A percentile compares a stretch with the other conserved stretches of the same genome.
These are phyloP conservation scores for Ornithoptera priamus DNA, from an alignment of 2,888 invertebrate species.

Conservation along the genomic window DNA sequence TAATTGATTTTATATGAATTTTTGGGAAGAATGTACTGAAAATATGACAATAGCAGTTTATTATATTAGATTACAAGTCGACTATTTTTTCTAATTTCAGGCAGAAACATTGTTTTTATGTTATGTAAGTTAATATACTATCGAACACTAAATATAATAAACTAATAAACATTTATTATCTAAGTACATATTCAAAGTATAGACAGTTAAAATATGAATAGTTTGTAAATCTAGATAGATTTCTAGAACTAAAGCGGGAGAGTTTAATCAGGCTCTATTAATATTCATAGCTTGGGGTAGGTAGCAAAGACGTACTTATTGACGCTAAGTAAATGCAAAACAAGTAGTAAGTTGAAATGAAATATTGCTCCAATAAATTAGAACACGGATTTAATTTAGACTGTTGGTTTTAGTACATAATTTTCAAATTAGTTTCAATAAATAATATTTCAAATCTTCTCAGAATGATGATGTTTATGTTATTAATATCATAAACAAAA, in stretches of 20 bases:
- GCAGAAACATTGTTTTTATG: too few species aligned
- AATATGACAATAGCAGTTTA: too few species aligned
- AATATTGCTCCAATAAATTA: slow-evolving; percentile 19
- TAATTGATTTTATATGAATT: background rate
- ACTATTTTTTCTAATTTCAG: too few species aligned
- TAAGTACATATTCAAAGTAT: background rate
- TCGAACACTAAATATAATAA: too few species aligned
- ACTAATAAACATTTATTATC: too few species aligned
- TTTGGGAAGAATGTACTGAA: too few species aligned
- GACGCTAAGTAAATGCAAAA: slow-evolving; percentile 20
- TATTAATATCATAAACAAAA: background rate
- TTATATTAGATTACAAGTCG: too few species aligned
- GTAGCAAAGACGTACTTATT: slow-evolving; percentile 6
- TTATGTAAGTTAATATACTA: too few species aligned
- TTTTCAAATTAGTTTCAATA: background rate
- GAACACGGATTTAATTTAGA: slow-evolving; percentile 12
- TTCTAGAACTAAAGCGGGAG: slow-evolving; percentile 10
- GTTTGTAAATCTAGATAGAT: slow-evolving; percentile 16
- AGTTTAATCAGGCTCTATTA: slow-evolving; percentile 24
- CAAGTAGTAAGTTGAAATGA: slow-evolving; percentile 20
- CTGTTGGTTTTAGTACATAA: background rate
- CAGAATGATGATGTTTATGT: background rate
- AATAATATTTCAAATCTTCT: background rate
- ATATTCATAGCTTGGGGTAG: slow-evolving; percentile 20
- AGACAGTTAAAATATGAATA: background rate